Percentiles rank a stretch among this genome's conserved stretches.
phyloP scores from a whole-genome alignment of 1,140 invertebrate species.

The Anoplophora glabripennis region DNA sequence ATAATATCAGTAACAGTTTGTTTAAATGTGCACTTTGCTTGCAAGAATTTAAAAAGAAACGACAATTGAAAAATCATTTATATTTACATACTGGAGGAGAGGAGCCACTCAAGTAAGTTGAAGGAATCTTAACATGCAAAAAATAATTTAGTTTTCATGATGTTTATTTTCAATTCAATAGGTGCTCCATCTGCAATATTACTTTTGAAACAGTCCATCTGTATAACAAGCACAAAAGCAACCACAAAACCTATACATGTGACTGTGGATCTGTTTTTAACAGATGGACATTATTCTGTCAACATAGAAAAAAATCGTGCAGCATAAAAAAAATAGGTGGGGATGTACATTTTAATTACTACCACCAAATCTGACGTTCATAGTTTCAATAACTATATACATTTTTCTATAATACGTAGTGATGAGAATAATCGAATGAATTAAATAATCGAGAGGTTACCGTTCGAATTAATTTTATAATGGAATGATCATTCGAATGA shows the following conservation, averaged over 20 bases:
- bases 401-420: background rate
- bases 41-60: conserved; percentile 49
- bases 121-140: background rate
- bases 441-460: no score
- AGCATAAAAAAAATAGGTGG: background rate
- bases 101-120: conserved; percentile 49
- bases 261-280: conserved; percentile 47
- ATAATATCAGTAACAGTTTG: conserved; percentile 36
- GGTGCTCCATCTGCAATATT: conserved; percentile 49
- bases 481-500: no score
- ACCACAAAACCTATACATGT: conserved; percentile 51
- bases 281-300: conserved; percentile 48
- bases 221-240: conserved; percentile 51
- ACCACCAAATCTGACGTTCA: background rate
- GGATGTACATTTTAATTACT: background rate
- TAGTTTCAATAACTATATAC: background rate
- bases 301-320: conserved; percentile 46
- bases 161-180: conserved; percentile 36
- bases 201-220: conserved; percentile 47
- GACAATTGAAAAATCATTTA: conserved; percentile 49
- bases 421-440: no score
- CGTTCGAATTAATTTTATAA: no score
- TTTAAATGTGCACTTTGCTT: conserved; percentile 50
- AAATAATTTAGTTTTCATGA: background rate
- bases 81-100: conserved; percentile 52